phyloP scores from a whole-genome alignment of 2,797 vertebrate species.

The Heliangelus exortis region DNA sequence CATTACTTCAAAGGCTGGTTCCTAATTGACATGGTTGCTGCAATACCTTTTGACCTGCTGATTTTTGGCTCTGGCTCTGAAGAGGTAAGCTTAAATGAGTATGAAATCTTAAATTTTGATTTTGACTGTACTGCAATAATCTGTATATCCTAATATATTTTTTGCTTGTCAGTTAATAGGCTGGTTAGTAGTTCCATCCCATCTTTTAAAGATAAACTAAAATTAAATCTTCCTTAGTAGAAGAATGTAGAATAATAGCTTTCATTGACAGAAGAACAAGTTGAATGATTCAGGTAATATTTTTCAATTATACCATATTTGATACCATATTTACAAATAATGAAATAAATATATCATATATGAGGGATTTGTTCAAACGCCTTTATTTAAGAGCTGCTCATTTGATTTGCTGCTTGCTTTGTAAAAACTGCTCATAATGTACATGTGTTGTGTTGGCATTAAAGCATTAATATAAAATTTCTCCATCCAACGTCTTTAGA shows the following conservation, averaged over 20 bases:
- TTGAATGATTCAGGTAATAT: not conserved
- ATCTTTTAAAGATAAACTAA: not conserved
- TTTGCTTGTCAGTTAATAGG: not conserved
- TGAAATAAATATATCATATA: not conserved
- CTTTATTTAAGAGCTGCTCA: not conserved
- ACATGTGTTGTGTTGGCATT: not conserved
- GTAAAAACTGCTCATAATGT: not conserved
- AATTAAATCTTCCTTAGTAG: not conserved
- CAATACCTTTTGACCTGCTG: slow-evolving; percentile 98
- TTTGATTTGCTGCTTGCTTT: not conserved
- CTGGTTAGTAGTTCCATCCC: not conserved
- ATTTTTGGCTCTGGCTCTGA: slow-evolving; percentile 99
- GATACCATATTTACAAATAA: not conserved
- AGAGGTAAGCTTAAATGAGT: slow-evolving; percentile 86
- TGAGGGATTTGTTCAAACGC: not conserved
- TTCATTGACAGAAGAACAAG: not conserved
- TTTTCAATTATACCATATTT: not conserved
- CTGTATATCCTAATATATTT: not conserved
- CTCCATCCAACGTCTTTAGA: not conserved
- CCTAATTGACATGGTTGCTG: slow-evolving; percentile 99
- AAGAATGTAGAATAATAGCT: not conserved
- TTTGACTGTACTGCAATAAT: not conserved
- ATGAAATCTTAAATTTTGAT: not conserved
- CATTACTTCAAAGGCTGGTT: slow-evolving; percentile 99
- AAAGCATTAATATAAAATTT: not conserved